phyloP scores from a whole-genome alignment of 2,888 invertebrate genomes.

The Netelia virgata region DNA sequence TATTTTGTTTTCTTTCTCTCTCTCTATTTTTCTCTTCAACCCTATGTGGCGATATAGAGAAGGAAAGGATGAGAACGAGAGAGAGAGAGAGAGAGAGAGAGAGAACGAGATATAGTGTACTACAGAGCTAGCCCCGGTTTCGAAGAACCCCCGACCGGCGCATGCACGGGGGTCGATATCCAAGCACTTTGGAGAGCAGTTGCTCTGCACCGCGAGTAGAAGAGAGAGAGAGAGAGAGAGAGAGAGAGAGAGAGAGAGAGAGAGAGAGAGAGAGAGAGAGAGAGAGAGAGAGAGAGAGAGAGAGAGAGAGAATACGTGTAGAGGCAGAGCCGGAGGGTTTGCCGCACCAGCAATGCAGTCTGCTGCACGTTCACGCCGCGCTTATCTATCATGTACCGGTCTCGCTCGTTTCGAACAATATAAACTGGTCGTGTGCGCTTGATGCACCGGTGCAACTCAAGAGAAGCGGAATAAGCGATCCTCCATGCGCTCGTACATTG shows the following conservation, averaged over 20 bases:
- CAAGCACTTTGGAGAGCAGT: slow-evolving; percentile 64
- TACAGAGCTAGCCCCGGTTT: slow-evolving; percentile 45
- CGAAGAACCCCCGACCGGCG: slow-evolving; percentile 40
- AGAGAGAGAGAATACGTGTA: neutral
- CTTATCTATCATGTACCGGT: slow-evolving; percentile 76
- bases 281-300: slow-evolving; percentile 24
- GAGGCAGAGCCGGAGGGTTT: slow-evolving; percentile 23
- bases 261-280: slow-evolving; percentile 29
- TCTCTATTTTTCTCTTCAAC: neutral
- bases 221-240: slow-evolving; percentile 26
- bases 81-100: slow-evolving; percentile 32
- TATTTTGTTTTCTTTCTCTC: slow-evolving; percentile 26
- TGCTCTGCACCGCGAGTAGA: slow-evolving; percentile 54
- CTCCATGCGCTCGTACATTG: neutral
- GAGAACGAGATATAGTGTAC: slow-evolving; percentile 40
- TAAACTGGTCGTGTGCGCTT: slow-evolving; percentile 68
- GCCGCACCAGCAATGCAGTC: slow-evolving; percentile 63
- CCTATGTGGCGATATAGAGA: neutral
- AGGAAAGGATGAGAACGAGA: slow-evolving; percentile 10
- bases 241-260: slow-evolving; percentile 26
- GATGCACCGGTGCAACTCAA: slow-evolving; percentile 47
- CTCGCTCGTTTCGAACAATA: slow-evolving; percentile 73
- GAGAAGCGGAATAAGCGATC: slow-evolving; percentile 45
- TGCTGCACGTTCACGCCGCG: slow-evolving; percentile 66
- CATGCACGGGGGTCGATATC: slow-evolving; percentile 56